Evolutionary conservation across 2,888 invertebrate species (phyloP), one percentile per base, ranked within the genome.

Genomic region (Agonopterix heracliana): DNA sequence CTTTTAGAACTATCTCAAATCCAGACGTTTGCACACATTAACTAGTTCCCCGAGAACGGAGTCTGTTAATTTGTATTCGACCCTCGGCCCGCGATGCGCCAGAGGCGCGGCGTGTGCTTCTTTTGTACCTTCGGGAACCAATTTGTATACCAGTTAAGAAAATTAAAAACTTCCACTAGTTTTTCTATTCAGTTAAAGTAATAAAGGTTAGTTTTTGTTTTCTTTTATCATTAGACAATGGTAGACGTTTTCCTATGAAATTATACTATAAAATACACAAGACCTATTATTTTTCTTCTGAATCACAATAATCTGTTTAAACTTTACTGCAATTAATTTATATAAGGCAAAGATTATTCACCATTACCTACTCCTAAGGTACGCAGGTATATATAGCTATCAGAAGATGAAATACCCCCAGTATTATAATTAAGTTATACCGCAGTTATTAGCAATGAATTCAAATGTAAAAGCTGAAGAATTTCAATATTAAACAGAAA

Each of bases 111-210:
- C 71, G 73, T 75, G 72, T 75, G 73, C 78, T 81, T 71, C 80
- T 82, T 80, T 80, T 78, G 77, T 80, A 78, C 78, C 80, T 78
- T 73, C 78, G 71, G 75, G 78, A 83, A 81, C 81, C 81, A 82
- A 84, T 84, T 84, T 83, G 82, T 83, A 73, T 41, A 81, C 79
- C 74, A 72, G 79, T 73, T 26, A 76, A 80, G 79, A 71, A 80
- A 83, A 83, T 81, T 82, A 82, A 81, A 82, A 81, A 81, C 73
- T 80, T 78, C 66, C 57, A 59, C 66, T 12, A 41, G 41, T 41
- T 41, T 41, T 12, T 12, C 11, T 13, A 41, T 12, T n/a, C 12
- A 11, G 11, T 41, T 41, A 5, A 2, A 41, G 41, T 41, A 38
- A 38, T 38, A n/a, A 38, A 3, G 38, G 0, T n/a, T n/a, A n/a